Percentiles rank a stretch among this genome's conserved stretches.
Evolutionary conservation across 2,888 invertebrate genomes (phyloP).

Genomic region (Eupsilia transversa): DNA sequence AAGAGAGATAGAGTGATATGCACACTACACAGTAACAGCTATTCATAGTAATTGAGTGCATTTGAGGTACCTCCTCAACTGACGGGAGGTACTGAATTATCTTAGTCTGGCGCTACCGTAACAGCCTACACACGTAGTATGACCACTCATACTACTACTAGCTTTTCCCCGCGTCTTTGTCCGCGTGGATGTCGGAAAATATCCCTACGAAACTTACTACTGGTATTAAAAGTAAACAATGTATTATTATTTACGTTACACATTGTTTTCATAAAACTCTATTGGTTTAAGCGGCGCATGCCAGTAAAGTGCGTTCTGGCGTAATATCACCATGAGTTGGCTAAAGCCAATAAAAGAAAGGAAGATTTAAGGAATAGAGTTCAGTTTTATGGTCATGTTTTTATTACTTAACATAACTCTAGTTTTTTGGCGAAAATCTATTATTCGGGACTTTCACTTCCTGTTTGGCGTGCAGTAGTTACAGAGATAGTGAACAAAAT

Average conservation of each 20-base stretch:
- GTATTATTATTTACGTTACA: too few species aligned
- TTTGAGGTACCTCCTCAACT: neutral
- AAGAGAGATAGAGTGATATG: neutral
- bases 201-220: too few species aligned
- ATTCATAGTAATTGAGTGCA: neutral
- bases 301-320: too few species aligned
- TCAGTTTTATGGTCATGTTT: neutral
- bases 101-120: neutral
- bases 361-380: neutral
- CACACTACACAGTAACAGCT: neutral
- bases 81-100: neutral
- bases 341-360: neutral
- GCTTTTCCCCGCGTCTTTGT: too few species aligned
- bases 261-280: too few species aligned
- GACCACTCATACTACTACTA: too few species aligned
- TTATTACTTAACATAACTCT: neutral
- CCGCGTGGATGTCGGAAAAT: too few species aligned
- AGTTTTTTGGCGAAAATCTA: neutral
- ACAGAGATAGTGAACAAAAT: neutral
- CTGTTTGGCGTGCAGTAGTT: too few species aligned
- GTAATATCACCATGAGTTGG: neutral
- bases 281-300: too few species aligned
- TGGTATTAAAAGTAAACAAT: too few species aligned
- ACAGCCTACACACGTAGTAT: neutral
- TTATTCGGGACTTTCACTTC: neutral